These are phyloP conservation scores for Antennarius maculatus DNA, from an alignment of 2,797 vertebrate genomes.

Conservation along the genomic window DNA sequence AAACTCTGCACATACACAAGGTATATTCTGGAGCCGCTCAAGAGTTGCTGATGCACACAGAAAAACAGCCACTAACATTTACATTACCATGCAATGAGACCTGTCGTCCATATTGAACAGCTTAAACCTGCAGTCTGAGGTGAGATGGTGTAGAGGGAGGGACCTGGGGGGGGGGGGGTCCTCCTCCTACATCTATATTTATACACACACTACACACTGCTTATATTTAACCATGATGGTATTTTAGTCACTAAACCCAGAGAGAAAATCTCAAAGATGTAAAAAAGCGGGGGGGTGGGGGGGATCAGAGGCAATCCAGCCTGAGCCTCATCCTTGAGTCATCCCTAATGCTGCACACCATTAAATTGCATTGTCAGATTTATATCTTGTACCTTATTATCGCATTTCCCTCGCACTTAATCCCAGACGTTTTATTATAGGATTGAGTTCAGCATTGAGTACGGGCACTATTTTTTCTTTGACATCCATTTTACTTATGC, in stretches of 20 bases:
- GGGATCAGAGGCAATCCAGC: neutral
- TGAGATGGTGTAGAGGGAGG: slow-evolving; percentile 27
- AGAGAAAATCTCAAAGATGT: slow-evolving; percentile 32
- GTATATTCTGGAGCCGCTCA: neutral
- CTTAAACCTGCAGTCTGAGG: slow-evolving; percentile 45
- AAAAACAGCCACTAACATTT: slow-evolving; percentile 59
- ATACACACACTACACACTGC: neutral
- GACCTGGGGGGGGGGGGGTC: neutral
- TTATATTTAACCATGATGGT: neutral
- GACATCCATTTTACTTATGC: too few relatives aligned
- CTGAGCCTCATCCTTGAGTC: slow-evolving; percentile 19
- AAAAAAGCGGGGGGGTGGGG: slow-evolving; percentile 25
- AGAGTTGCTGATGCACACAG: slow-evolving; percentile 55
- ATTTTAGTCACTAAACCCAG: slow-evolving; percentile 28
- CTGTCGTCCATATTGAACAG: slow-evolving; percentile 74
- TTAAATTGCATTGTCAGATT: slow-evolving; percentile 25
- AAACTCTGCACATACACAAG: slow-evolving; percentile 6
- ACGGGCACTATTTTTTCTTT: neutral
- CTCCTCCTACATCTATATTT: too few relatives aligned
- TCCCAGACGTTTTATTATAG: neutral
- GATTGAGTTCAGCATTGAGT: neutral
- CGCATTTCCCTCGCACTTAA: neutral
- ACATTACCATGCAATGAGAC: slow-evolving; percentile 53
- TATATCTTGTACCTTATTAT: neutral
- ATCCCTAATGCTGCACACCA: slow-evolving; percentile 24